Percentiles rank a stretch among this genome's conserved stretches.
Evolutionary conservation across 2,888 invertebrate species (phyloP).

Genomic region (Pyrocoelia pectoralis): DNA sequence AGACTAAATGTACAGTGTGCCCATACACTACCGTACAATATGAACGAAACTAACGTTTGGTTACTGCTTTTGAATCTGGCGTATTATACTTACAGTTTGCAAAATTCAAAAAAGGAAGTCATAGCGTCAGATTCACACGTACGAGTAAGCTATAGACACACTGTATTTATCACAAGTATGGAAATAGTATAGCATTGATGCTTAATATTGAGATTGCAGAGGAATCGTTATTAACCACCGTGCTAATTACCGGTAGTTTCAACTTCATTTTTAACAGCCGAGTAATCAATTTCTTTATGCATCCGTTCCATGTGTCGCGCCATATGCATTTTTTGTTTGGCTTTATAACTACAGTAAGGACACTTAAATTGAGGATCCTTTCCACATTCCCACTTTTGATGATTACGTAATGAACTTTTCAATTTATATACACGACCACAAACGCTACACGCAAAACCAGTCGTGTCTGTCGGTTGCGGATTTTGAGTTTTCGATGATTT

Average conservation of each 20-base stretch:
- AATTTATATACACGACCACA: constrained; percentile 84
- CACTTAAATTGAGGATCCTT: constrained; percentile 83
- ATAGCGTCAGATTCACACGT: no score
- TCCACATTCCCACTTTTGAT: constrained; percentile 82
- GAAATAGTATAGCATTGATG: not conserved
- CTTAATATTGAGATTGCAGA: no score
- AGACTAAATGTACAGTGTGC: no score
- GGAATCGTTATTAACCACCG: not conserved
- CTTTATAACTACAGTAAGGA: constrained; percentile 78
- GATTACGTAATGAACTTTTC: constrained; percentile 80
- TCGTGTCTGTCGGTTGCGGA: constrained; percentile 35
- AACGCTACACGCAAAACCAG: constrained; percentile 74
- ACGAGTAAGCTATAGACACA: no score
- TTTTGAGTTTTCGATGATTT: constrained; percentile 10
- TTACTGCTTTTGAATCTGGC: no score
- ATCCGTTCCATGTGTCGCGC: constrained; percentile 73
- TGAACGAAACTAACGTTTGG: no score
- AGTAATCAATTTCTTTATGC: constrained; percentile 15
- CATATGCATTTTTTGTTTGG: constrained; percentile 83
- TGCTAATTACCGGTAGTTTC: constrained; percentile 10
- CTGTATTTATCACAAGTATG: not conserved
- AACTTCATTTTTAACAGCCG: constrained; percentile 14
- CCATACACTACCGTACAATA: no score
- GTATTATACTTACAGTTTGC: no score
- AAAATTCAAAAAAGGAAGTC: no score